Evolutionary conservation across 2,797 vertebrate species (phyloP).

Genomic region (Triplophysa yarkandensis): DNA sequence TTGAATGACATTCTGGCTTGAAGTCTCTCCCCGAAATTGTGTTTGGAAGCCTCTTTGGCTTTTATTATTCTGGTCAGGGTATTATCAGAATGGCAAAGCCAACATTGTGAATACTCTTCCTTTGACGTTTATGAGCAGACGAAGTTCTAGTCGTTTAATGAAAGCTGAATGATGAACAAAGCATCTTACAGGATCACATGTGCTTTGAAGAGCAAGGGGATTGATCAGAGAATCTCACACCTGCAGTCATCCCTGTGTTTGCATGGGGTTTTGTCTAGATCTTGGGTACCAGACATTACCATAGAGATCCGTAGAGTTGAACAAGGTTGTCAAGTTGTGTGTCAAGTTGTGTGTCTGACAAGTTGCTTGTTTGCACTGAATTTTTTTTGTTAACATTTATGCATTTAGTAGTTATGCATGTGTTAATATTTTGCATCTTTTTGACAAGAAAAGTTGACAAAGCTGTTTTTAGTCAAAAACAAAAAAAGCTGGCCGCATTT

Average conservation of each 20-base stretch:
- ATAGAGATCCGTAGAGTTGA: too few species aligned
- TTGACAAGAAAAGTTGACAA: too few species aligned
- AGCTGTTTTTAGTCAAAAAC: too few species aligned
- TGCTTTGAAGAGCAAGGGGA: constrained; percentile 10
- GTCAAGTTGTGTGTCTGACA: not conserved
- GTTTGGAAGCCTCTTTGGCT: not conserved
- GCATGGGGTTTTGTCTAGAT: not conserved
- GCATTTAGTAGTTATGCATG: too few species aligned
- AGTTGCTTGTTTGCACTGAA: not conserved
- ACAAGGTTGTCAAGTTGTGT: not conserved
- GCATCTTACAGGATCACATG: constrained; percentile 11
- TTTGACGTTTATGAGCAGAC: constrained; percentile 22
- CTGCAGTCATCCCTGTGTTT: not conserved
- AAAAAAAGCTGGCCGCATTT: too few species aligned
- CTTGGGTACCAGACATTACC: not conserved
- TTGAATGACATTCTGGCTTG: not conserved
- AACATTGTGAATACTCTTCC: not conserved
- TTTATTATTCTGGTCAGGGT: not conserved
- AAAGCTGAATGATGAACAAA: constrained; percentile 33
- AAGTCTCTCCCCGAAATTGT: not conserved
- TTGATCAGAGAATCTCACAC: constrained; percentile 9
- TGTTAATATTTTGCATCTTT: too few species aligned
- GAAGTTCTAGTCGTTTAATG: constrained; percentile 12
- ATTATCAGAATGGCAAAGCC: constrained; percentile 18
- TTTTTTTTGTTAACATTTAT: too few species aligned